Base-by-base conservation (phyloP, 2,113 vertebrate genomes). In the Zosterops japonicus region DNA sequence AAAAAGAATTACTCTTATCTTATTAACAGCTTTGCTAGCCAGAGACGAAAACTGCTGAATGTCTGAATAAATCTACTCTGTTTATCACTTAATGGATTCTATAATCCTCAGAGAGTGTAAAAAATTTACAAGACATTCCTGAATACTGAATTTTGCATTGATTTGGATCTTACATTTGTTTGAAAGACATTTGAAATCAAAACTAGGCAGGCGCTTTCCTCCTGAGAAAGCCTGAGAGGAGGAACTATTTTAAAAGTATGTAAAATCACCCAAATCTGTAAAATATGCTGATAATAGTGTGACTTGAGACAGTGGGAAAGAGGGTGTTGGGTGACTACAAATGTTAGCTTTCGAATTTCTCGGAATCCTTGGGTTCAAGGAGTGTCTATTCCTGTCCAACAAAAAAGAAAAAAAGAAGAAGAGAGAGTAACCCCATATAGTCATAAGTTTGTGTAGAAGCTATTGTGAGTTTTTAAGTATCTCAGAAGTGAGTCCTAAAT, bases 101-200 rank as follows among this genome's bases (percentile, higher is more conserved):
- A 1, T 44, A 94, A 75, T 72, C 81, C 88, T 76, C 44, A 44
- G n/a, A 82, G 46, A 76, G 57, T 39, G 52, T 69, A 46, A 81
- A 69, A 96, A 86, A 93, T 81, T 57, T 67, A 78, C 75, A 91
- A 71, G 89, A 61, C 28, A 33, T 86, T 50, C 33, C 49, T 3
- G 2, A 70, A 44, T 81, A 44, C 68, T 79, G 50, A 90, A 64
- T 95, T 72, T 92, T 89, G 35, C 44, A 63, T 71, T 90, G 86
- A 87, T 84, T 96, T 84, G 20, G 18, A 63, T 93, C 74, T 81
- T 50, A 52, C 17, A 42, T 39, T 87, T 89, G 8, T n/a, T 91
- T 90, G 71, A 84, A 90, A 95, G 63, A 25, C 41, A 23, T 77
- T 79, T 92, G 78, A 94, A 96, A 90, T 91, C 76, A 42, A 77